phyloP scores from a whole-genome alignment of 2,888 invertebrate genomes.

The Sinohyriopsis cumingii region DNA sequence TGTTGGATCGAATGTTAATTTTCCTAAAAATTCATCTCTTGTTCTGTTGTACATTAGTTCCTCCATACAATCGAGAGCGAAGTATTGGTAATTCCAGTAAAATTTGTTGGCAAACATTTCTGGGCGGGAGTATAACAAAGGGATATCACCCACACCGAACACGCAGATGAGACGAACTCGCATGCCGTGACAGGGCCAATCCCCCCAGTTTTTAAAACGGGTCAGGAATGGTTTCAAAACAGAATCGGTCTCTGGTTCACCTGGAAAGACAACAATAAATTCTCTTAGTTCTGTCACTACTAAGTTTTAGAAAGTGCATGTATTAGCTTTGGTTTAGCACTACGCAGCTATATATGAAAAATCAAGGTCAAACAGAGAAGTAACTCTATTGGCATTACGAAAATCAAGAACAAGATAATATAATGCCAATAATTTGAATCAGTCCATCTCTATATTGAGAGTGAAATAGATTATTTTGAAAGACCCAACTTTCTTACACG shows the following conservation, averaged over 20 bases:
- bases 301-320: too few species aligned
- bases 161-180: constrained; percentile 61
- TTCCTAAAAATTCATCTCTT: constrained; percentile 36
- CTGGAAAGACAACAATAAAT: constrained; percentile 18
- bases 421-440: too few species aligned
- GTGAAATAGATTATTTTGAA: too few species aligned
- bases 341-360: too few species aligned
- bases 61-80: constrained; percentile 59
- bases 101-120: constrained; percentile 68
- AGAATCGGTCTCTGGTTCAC: constrained; percentile 51
- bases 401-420: too few species aligned
- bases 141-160: constrained; percentile 62
- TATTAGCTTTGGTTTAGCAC: too few species aligned
- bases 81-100: constrained; percentile 52
- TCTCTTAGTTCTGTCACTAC: too few species aligned
- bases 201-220: constrained; percentile 61
- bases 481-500: too few species aligned
- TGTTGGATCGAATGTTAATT: constrained; percentile 23
- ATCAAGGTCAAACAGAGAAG: too few species aligned
- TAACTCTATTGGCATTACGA: too few species aligned
- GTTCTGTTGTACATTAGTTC: constrained; percentile 46
- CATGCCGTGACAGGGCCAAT: constrained; percentile 55
- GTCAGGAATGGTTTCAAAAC: constrained; percentile 46
- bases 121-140: constrained; percentile 37
- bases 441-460: too few species aligned